These are phyloP conservation scores for Andrena bicolor DNA, from an alignment of 2,888 invertebrate genomes.

Conservation along the genomic window DNA sequence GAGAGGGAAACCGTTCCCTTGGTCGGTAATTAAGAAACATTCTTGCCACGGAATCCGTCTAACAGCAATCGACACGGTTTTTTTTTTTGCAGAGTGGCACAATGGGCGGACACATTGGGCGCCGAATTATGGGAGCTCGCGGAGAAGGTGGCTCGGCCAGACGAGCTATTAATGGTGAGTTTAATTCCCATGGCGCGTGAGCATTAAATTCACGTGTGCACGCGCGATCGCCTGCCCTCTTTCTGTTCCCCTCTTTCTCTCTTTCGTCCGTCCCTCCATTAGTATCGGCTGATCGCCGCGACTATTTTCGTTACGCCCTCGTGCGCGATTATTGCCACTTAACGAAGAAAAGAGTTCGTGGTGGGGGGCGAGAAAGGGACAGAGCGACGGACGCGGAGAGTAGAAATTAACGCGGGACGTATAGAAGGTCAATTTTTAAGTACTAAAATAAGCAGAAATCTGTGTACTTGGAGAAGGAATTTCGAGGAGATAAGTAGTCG, in stretches of 20 bases:
- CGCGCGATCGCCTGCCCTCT: not conserved
- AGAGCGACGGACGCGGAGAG: not conserved
- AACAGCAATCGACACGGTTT: not conserved
- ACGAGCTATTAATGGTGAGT: constrained; percentile 91
- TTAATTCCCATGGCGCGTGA: constrained; percentile 9
- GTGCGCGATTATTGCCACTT: constrained; percentile 32
- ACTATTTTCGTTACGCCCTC: constrained; percentile 52
- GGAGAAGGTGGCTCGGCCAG: constrained; percentile 91
- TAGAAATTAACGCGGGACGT: not conserved
- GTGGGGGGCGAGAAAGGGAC: too few species aligned
- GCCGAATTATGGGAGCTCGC: constrained; percentile 93
- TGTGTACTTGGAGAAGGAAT: not conserved
- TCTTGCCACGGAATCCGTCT: not conserved
- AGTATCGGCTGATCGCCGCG: constrained; percentile 30
- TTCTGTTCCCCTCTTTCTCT: not conserved
- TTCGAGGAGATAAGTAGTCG: not conserved
- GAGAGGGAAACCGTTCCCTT: not conserved
- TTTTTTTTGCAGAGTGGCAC: constrained; percentile 88
- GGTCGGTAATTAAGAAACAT: not conserved
- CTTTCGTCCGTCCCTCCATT: not conserved
- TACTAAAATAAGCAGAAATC: not conserved
- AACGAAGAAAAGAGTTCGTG: not conserved
- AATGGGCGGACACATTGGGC: constrained; percentile 93
- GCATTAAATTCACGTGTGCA: not conserved
- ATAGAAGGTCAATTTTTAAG: not conserved